These are phyloP conservation scores for Tapirus indicus DNA, from an alignment of 2,797 vertebrate genomes.

Conservation along the genomic window DNA sequence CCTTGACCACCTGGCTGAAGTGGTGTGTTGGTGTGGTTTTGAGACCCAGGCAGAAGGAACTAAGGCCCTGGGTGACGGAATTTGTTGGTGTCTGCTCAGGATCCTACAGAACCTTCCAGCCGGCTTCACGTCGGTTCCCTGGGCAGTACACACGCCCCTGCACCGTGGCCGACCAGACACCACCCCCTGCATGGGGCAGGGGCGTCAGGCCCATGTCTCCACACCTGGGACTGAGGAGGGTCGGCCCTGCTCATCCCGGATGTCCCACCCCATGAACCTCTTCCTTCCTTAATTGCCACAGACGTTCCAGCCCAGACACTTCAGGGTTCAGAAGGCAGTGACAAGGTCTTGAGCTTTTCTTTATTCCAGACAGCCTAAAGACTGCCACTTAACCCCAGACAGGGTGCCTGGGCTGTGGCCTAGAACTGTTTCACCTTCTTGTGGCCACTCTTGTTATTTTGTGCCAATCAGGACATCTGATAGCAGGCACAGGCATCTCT, in stretches of 20 bases:
- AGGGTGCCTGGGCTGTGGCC: background rate
- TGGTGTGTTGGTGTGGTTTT: background rate
- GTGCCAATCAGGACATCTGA: background rate
- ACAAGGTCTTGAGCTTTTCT: background rate
- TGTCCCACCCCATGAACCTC: background rate
- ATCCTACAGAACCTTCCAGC: background rate
- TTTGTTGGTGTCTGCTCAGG: background rate
- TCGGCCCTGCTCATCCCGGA: accelerated
- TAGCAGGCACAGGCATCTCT: background rate
- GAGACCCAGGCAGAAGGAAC: background rate
- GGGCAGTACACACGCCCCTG: accelerated
- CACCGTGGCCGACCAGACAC: accelerated
- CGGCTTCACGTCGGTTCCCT: background rate
- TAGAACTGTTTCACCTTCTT: background rate
- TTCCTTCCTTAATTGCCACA: background rate
- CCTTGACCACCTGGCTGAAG: background rate
- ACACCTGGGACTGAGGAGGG: background rate
- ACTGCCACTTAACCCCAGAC: background rate
- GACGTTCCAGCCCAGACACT: background rate
- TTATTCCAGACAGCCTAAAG: background rate
- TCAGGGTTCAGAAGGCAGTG: background rate
- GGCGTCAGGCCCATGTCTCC: background rate
- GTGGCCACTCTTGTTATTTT: background rate
- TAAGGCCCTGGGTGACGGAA: background rate
- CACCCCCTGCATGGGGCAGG: background rate